A percentile compares a stretch with the other conserved stretches of the same genome.
These are phyloP conservation scores for Saccostrea glomerata DNA, from an alignment of 1,140 invertebrate genomes.

Conservation along the genomic window DNA sequence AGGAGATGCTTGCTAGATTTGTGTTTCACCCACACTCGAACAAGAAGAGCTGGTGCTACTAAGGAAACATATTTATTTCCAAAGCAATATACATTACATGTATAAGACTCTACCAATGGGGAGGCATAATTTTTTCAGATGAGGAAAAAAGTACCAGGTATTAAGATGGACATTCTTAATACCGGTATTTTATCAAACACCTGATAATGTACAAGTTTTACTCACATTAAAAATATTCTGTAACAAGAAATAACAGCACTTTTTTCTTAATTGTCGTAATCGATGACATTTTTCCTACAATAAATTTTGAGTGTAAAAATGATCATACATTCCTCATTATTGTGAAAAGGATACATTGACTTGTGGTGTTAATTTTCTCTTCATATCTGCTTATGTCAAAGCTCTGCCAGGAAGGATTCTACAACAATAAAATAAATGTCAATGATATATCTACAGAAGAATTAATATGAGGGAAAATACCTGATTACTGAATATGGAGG, in stretches of 20 bases:
- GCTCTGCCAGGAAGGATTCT: slow-evolving; percentile 76
- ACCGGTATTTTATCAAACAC: too few species aligned
- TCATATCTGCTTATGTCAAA: slow-evolving; percentile 73
- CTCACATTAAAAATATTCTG: too few species aligned
- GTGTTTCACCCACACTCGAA: slow-evolving; percentile 68
- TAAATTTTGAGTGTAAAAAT: too few species aligned
- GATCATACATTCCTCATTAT: slow-evolving; percentile 4
- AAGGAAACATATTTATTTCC: slow-evolving; percentile 16
- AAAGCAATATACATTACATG: neutral
- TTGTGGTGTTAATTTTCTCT: slow-evolving; percentile 63
- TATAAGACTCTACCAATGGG: slow-evolving; percentile 25
- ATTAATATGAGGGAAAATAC: too few species aligned
- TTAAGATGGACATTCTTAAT: too few species aligned
- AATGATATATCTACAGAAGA: neutral
- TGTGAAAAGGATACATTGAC: slow-evolving; percentile 71
- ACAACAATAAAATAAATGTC: slow-evolving; percentile 18
- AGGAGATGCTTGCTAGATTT: slow-evolving; percentile 78
- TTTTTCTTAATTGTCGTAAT: too few species aligned
- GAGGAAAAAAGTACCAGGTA: too few species aligned
- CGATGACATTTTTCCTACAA: too few species aligned
- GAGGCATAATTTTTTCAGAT: slow-evolving; percentile 42
- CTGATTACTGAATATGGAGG: too few species aligned
- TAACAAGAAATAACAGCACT: too few species aligned
- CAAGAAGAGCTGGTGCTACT: slow-evolving; percentile 79
- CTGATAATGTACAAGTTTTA: too few species aligned